Base-by-base conservation (phyloP, 2,888 invertebrate genomes). In the Bimastos eiseni region DNA sequence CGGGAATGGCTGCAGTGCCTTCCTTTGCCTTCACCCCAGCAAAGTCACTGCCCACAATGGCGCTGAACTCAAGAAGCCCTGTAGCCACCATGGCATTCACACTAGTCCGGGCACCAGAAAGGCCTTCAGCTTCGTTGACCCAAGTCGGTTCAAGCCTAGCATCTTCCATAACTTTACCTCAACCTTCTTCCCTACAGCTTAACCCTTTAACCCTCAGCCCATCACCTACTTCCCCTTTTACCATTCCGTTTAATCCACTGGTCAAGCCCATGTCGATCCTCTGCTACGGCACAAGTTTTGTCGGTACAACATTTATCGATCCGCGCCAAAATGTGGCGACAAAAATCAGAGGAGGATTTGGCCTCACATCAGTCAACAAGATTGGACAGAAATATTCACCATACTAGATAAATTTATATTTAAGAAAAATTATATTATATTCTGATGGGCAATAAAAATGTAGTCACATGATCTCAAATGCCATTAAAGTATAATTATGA, bases 381-480 rank as follows among this genome's bases (percentile, higher is more conserved):
- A 36, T 86, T 37, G 86, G 86, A 86, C 86, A 86, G 86, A 86
- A 86, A 86, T 86, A 86, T 37, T 86, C 86, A 37, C 86, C 86
- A 13, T 86, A 86, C n/a, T 86, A 86, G 86, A 37, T 33, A 34
- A 83, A 15, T 33, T 5, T 11, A 11, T 70, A n/a, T 17, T 11
- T n/a, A 70, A 70, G 70, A 8, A 70, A 70, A 41, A 41, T 41
- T 41, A 41, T 41, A 41, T 41, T 41, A 70, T 70, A 70, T 70
- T 70, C 13, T 70, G n/a, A 70, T 70, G 30, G 70, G 70, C 70
- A 70, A 70, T 70, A 70, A 70, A 55, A 37, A 6, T 86, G 86
- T 86, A 86, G 86, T 86, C 86, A 86, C 86, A 86, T 36, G 86
- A 86, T 70, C 86, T 86, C 86, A 86, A 36, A 36, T 36, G 86